Conservation (phyloP, 1,140 invertebrate genomes). For the Drosophila murphyi region DNA sequence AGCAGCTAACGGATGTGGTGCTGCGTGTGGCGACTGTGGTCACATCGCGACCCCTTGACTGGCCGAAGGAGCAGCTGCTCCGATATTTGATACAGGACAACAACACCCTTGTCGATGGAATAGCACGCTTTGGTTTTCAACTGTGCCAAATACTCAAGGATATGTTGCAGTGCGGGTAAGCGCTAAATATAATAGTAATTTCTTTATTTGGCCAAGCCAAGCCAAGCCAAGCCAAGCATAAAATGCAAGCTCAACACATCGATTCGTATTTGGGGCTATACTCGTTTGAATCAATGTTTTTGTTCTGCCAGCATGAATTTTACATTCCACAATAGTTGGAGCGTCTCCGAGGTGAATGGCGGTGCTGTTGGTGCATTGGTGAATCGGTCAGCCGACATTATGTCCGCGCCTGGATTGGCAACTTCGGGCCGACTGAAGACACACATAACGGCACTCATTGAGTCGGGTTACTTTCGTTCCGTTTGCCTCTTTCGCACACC, state of each 20-base stretch:
- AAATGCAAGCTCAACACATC: too few species aligned
- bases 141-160: constrained; percentile 48
- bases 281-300: neutral
- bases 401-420: constrained; percentile 57
- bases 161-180: constrained; percentile 58
- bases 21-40: constrained; percentile 76
- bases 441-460: constrained; percentile 57
- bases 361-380: constrained; percentile 67
- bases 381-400: constrained; percentile 56
- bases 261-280: too few species aligned
- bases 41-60: constrained; percentile 47
- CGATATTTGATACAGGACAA: constrained; percentile 48
- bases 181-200: neutral
- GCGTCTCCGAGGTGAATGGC: constrained; percentile 51
- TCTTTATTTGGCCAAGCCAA: too few species aligned
- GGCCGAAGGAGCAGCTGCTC: constrained; percentile 40
- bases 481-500: constrained; percentile 80
- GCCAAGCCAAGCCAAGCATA: too few species aligned
- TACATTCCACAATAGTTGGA: constrained; percentile 68
- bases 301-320: constrained; percentile 53
- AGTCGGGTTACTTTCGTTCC: constrained; percentile 64
- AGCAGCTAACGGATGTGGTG: constrained; percentile 61
- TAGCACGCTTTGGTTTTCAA: constrained; percentile 69
- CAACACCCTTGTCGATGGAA: constrained; percentile 56
- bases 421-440: constrained; percentile 53